Conservation (phyloP, 2,797 vertebrate genomes). For the Melanotaenia parkinsoni region DNA sequence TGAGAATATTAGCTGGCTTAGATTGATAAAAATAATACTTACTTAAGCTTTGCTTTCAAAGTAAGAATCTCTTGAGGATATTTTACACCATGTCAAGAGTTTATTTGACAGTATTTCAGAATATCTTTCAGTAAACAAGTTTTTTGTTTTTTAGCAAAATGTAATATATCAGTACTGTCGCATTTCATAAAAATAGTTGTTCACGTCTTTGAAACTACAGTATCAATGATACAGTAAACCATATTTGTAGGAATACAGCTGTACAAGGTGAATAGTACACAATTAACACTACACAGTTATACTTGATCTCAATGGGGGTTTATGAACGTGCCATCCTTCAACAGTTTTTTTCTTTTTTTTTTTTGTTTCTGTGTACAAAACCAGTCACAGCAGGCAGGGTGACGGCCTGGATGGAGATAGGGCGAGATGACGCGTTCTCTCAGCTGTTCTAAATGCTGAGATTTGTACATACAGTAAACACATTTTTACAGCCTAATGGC, state of each 20-base stretch:
- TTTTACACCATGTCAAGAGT: conserved; percentile 90
- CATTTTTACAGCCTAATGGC: conserved; percentile 58
- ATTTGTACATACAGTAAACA: conserved; percentile 61
- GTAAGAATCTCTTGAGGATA: conserved; percentile 49
- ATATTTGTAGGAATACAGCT: conserved; percentile 99
- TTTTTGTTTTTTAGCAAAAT: conserved; percentile 97
- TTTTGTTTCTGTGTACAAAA: conserved; percentile 78
- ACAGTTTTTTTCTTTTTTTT: conserved; percentile 70
- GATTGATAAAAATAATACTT: neutral
- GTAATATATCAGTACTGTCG: conserved; percentile 99
- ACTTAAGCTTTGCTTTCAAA: neutral
- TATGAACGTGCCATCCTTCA: conserved; percentile 92
- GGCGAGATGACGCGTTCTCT: conserved; percentile 88
- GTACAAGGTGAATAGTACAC: conserved; percentile 99
- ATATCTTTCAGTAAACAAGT: conserved; percentile 99
- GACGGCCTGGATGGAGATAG: conserved; percentile 87
- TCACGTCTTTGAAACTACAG: conserved; percentile 99
- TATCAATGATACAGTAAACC: conserved; percentile 99
- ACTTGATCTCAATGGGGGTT: conserved; percentile 94
- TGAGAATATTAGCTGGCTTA: neutral
- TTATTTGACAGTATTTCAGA: conserved; percentile 99
- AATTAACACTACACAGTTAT: conserved; percentile 99
- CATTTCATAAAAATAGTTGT: conserved; percentile 99
- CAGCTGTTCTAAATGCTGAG: conserved; percentile 53
- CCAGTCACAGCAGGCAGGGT: conserved; percentile 90